Evolutionary conservation across 2,113 vertebrate genomes (phyloP).

Genomic region (Odontophorus gujanensis): DNA sequence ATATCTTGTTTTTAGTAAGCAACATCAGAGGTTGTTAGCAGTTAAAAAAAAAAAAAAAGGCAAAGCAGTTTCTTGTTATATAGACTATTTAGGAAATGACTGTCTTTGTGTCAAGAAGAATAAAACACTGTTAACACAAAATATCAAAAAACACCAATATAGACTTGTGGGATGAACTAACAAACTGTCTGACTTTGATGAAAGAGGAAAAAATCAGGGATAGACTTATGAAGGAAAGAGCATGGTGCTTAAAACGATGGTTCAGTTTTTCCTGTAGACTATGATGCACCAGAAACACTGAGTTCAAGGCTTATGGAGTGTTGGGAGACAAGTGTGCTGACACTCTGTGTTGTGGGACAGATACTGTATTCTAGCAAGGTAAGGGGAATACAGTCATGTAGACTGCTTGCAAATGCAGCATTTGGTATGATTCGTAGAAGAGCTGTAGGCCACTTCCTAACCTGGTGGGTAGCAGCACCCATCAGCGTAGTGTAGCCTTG

Average conservation of each 20-base stretch:
- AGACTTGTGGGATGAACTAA: neutral
- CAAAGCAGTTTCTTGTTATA: neutral
- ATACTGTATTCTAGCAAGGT: neutral
- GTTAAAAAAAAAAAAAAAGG: neutral
- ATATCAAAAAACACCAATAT: neutral
- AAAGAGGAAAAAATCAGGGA: neutral
- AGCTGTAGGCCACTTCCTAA: neutral
- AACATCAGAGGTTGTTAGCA: neutral
- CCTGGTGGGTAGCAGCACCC: neutral
- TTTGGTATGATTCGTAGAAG: neutral
- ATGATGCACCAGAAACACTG: neutral
- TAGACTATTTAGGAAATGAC: neutral
- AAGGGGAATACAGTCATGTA: neutral
- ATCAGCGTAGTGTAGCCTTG: neutral
- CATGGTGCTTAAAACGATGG: neutral
- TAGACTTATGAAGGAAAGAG: neutral
- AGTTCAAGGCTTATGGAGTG: neutral
- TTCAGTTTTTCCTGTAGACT: neutral
- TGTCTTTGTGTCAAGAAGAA: neutral
- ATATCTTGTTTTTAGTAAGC: neutral
- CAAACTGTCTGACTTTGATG: neutral
- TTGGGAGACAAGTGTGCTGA: rapidly evolving
- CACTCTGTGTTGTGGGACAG: rapidly evolving
- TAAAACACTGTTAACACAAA: neutral
- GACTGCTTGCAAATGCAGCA: neutral